These are phyloP conservation scores for Philereme vetulata DNA, from an alignment of 2,888 invertebrate genomes.

Conservation along the genomic window DNA sequence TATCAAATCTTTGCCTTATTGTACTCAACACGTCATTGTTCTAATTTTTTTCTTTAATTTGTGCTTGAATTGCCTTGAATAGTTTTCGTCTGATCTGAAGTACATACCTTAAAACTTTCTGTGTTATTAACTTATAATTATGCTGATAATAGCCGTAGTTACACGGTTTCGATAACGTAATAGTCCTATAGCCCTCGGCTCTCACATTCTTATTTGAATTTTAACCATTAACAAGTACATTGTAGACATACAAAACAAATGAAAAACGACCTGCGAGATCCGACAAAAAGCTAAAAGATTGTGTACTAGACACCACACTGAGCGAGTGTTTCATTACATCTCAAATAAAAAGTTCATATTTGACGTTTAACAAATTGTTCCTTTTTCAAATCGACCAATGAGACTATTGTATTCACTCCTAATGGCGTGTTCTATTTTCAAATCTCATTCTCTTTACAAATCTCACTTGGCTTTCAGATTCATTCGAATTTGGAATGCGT, in stretches of 20 bases:
- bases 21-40: slow-evolving; percentile 32
- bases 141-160: slow-evolving; percentile 52
- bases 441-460: slow-evolving; percentile 84
- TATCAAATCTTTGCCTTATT: slow-evolving; percentile 48
- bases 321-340: slow-evolving; percentile 74
- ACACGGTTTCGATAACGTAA: slow-evolving; percentile 61
- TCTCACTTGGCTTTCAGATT: slow-evolving; percentile 80
- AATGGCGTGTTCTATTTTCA: slow-evolving; percentile 83
- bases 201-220: slow-evolving; percentile 71
- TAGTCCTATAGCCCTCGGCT: slow-evolving; percentile 75
- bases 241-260: slow-evolving; percentile 72
- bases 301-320: slow-evolving; percentile 76
- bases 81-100: slow-evolving; percentile 28
- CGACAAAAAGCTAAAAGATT: slow-evolving; percentile 74
- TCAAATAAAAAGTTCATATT: slow-evolving; percentile 80
- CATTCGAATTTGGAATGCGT: slow-evolving; percentile 83
- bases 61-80: slow-evolving; percentile 20
- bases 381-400: slow-evolving; percentile 84
- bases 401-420: slow-evolving; percentile 82
- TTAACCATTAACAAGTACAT: slow-evolving; percentile 51
- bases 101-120: slow-evolving; percentile 31
- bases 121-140: slow-evolving; percentile 56
- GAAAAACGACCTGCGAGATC: slow-evolving; percentile 71
- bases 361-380: slow-evolving; percentile 84
- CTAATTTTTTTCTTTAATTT: slow-evolving; percentile 39